phyloP scores from a whole-genome alignment of 2,113 vertebrate genomes.

The rabbit (Oryctolagus cuniculus) region DNA sequence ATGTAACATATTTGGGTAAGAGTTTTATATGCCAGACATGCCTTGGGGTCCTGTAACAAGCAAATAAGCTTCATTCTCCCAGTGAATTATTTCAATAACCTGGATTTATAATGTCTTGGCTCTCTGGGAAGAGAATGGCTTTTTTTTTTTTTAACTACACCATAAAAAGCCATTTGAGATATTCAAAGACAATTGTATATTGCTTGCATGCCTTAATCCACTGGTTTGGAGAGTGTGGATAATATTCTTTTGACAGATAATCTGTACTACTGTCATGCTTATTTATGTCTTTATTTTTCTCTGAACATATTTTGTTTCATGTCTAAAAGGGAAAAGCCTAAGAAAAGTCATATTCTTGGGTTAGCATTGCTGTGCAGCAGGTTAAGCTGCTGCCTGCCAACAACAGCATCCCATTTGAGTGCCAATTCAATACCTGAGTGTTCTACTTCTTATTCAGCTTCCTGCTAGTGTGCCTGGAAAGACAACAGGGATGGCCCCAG shows the following conservation, averaged over 20 bases:
- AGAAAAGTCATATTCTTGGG: neutral
- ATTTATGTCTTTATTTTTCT: neutral
- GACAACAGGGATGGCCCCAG: no score
- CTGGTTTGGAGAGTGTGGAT: neutral
- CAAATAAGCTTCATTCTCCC: neutral
- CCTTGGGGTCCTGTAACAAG: neutral
- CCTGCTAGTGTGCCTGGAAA: no score
- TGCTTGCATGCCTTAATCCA: neutral
- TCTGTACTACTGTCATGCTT: neutral
- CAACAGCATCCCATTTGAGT: no score
- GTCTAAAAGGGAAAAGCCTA: neutral
- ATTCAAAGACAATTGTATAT: neutral
- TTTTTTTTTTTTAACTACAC: rapidly evolving
- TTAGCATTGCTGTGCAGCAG: no score
- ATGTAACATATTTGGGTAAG: neutral
- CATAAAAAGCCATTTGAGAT: neutral
- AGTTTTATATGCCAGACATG: neutral
- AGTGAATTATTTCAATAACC: neutral
- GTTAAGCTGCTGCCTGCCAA: no score
- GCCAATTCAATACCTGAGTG: no score
- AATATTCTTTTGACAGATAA: constrained; percentile 41
- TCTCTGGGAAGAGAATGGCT: neutral
- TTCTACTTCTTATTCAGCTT: no score
- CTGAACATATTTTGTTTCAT: constrained; percentile 14
- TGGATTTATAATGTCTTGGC: neutral